Evolutionary conservation across 2,888 invertebrate species (phyloP).

Genomic region (Resseliella maxima): DNA sequence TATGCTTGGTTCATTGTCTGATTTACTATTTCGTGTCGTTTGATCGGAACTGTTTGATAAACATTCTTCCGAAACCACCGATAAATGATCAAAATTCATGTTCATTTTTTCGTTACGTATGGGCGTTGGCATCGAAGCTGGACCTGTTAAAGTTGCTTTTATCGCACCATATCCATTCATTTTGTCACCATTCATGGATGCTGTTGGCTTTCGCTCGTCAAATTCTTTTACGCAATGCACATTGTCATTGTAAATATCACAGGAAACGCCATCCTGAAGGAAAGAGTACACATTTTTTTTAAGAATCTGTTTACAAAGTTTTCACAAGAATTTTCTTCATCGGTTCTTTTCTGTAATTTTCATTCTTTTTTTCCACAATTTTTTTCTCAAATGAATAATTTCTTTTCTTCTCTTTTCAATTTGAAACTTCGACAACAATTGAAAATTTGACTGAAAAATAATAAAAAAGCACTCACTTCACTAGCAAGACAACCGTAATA

Average conservation of each 20-base stretch:
- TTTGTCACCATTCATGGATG: slow-evolving; percentile 18
- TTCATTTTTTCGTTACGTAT: slow-evolving; percentile 67
- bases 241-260: slow-evolving; percentile 65
- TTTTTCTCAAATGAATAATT: too few species aligned
- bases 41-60: slow-evolving; percentile 65
- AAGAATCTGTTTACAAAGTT: too few species aligned
- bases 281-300: background rate
- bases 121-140: slow-evolving; percentile 54
- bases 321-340: background rate
- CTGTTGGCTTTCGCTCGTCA: background rate
- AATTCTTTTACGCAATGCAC: slow-evolving; percentile 53
- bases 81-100: slow-evolving; percentile 78
- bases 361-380: too few species aligned
- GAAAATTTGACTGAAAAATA: too few species aligned
- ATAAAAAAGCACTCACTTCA: slow-evolving; percentile 61
- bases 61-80: slow-evolving; percentile 81
- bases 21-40: slow-evolving; percentile 10
- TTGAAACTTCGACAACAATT: too few species aligned
- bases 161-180: slow-evolving; percentile 61
- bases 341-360: background rate
- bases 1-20: background rate
- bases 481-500: slow-evolving; percentile 62
- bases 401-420: too few species aligned
- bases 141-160: slow-evolving; percentile 61
- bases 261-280: slow-evolving; percentile 66